Evolutionary conservation across 2,888 invertebrate genomes (phyloP).

Genomic region (Endotricha flammealis): DNA sequence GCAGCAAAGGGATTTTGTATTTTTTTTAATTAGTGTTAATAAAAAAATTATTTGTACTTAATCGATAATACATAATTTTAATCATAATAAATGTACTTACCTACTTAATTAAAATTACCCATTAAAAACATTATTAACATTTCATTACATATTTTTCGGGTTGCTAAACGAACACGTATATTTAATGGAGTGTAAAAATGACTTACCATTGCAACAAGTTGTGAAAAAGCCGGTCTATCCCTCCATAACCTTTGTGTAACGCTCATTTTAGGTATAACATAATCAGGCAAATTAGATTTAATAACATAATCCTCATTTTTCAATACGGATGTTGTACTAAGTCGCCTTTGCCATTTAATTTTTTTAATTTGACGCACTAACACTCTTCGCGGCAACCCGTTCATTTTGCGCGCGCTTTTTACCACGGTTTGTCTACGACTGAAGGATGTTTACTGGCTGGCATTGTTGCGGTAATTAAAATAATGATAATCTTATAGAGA

Average conservation of each 20-base stretch:
- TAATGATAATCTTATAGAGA: background rate
- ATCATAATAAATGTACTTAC: no score
- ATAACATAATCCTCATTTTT: constrained; percentile 50
- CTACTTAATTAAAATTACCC: no score
- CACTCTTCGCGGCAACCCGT: constrained; percentile 50
- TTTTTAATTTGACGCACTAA: constrained; percentile 53
- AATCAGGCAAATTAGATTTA: constrained; percentile 49
- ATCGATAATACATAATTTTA: no score
- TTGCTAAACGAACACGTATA: no score
- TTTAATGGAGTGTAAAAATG: no score
- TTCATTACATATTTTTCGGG: no score
- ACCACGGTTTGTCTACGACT: constrained; percentile 32
- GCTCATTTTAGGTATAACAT: constrained; percentile 46
- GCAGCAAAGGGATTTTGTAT: no score
- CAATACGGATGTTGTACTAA: constrained; percentile 40
- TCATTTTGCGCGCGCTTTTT: constrained; percentile 43
- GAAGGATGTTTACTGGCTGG: constrained; percentile 1
- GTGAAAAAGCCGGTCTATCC: constrained; percentile 42
- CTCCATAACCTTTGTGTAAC: constrained; percentile 56
- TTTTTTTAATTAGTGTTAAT: no score
- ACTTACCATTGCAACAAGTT: constrained; percentile 63
- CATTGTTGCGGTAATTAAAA: constrained; percentile 1
- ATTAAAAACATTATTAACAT: no score
- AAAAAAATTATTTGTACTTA: no score
- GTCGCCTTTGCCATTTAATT: constrained; percentile 48